phyloP scores from a whole-genome alignment of 1,140 invertebrate genomes.

The Danaus melanippus region DNA sequence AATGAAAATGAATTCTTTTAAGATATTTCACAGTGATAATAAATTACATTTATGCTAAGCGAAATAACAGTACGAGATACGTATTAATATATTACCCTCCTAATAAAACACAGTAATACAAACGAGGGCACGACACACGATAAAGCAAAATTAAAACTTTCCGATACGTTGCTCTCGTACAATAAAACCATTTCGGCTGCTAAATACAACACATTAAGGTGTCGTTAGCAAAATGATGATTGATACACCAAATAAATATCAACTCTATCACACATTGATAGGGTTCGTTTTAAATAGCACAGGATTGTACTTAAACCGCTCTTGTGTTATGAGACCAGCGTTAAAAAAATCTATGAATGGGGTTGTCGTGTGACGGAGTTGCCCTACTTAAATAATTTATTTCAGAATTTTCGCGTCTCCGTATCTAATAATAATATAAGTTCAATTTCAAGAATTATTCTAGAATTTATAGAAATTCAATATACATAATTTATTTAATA shows the following conservation, averaged over 20 bases:
- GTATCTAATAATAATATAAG: no score
- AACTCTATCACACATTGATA: conserved; percentile 14
- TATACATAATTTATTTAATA: no score
- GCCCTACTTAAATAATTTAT: conserved; percentile 58
- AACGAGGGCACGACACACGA: conserved; percentile 34
- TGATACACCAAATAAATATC: conserved; percentile 11
- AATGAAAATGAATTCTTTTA: not conserved
- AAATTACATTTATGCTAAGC: no score
- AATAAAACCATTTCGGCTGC: conserved; percentile 58
- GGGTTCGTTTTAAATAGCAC: conserved; percentile 12
- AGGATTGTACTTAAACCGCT: conserved; percentile 15
- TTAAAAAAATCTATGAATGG: conserved; percentile 61
- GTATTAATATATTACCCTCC: no score
- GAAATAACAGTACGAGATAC: no score
- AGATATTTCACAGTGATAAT: not conserved
- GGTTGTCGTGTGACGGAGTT: conserved; percentile 51
- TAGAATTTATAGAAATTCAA: no score
- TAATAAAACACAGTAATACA: conserved; percentile 1
- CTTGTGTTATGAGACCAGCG: conserved; percentile 16
- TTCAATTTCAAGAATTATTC: no score
- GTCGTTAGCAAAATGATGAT: conserved; percentile 60
- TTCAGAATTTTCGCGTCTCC: conserved; percentile 46
- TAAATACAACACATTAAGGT: conserved; percentile 66
- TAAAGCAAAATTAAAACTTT: conserved; percentile 70
- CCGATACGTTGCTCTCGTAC: conserved; percentile 63